Conservation (phyloP, 2,888 invertebrate genomes). For the Ashinkailepas kermadecensis region DNA sequence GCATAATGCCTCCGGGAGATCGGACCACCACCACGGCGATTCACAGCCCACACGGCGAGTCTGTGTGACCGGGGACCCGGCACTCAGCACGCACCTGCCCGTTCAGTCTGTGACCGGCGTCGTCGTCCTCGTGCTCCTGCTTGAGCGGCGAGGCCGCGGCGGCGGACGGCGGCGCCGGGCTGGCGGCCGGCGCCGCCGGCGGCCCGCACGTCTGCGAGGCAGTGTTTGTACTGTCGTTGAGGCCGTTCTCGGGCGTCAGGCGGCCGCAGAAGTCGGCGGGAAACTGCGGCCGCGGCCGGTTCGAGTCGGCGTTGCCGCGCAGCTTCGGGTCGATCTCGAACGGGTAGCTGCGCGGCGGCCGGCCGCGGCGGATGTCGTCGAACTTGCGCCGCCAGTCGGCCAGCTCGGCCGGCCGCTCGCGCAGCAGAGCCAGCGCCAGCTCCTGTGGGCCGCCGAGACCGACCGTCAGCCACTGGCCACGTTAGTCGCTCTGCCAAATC, state of each 20-base stretch:
- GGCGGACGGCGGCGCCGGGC: not conserved
- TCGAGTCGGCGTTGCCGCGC: slow-evolving; percentile 21
- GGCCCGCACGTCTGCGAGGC: not conserved
- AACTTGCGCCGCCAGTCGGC: slow-evolving; percentile 16
- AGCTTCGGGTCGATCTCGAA: slow-evolving; percentile 21
- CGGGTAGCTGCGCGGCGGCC: slow-evolving; percentile 12
- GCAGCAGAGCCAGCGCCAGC: slow-evolving; percentile 10
- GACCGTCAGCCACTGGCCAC: too few relatives aligned
- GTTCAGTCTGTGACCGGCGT: not conserved
- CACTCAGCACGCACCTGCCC: not conserved
- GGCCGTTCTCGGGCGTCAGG: not conserved
- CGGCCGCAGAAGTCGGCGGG: slow-evolving; percentile 9
- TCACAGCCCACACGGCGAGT: too few relatives aligned
- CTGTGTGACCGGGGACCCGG: too few relatives aligned
- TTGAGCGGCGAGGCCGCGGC: not conserved
- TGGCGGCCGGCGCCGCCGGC: not conserved
- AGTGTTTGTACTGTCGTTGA: not conserved
- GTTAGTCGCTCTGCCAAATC: too few relatives aligned
- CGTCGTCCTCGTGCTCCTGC: not conserved
- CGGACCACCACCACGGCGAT: too few relatives aligned
- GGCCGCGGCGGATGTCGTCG: not conserved
- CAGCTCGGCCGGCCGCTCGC: slow-evolving; percentile 1
- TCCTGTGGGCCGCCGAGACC: not conserved
- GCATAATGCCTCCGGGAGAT: too few relatives aligned
- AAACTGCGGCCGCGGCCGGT: slow-evolving; percentile 9